Evolutionary conservation across 2,888 invertebrate species (phyloP).

Genomic region (Ariolimax columbianus): DNA sequence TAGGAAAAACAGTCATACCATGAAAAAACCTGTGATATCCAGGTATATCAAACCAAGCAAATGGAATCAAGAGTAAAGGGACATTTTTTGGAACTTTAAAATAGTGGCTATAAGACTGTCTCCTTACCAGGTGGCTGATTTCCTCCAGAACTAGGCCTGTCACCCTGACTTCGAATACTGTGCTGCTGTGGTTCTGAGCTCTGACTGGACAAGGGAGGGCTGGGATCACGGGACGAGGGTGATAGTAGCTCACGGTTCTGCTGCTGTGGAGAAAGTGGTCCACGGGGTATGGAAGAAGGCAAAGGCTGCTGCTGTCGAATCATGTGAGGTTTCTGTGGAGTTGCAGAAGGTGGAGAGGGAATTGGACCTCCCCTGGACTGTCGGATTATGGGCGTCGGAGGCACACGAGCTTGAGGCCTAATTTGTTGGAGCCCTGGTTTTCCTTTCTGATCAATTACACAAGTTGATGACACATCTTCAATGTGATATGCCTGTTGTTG

Average conservation of each 20-base stretch:
- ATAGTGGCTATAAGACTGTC: not conserved
- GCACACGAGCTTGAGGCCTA: slow-evolving; percentile 47
- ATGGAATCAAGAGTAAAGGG: too few species aligned
- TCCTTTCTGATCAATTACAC: slow-evolving; percentile 22
- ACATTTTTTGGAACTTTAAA: too few species aligned
- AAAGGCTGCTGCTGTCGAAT: slow-evolving; percentile 58
- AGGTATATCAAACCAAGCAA: too few species aligned
- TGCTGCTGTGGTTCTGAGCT: slow-evolving; percentile 57
- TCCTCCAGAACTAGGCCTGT: slow-evolving; percentile 65
- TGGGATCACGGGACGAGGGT: slow-evolving; percentile 50
- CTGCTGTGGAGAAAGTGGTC: slow-evolving; percentile 14
- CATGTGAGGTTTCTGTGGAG: slow-evolving; percentile 50
- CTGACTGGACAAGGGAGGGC: slow-evolving; percentile 53
- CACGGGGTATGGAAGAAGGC: slow-evolving; percentile 57
- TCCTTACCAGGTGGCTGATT: slow-evolving; percentile 65
- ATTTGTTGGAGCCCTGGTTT: not conserved
- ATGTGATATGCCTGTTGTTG: slow-evolving; percentile 17
- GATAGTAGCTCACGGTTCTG: slow-evolving; percentile 27
- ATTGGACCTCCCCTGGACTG: slow-evolving; percentile 57
- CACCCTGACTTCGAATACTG: slow-evolving; percentile 58
- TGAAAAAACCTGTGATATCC: too few species aligned
- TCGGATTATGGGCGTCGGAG: slow-evolving; percentile 50
- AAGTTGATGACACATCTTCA: slow-evolving; percentile 44
- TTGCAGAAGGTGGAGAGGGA: slow-evolving; percentile 59
- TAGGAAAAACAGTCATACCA: too few species aligned